Conservation (phyloP, 2,888 invertebrate genomes). For the Eilema sororculum region DNA sequence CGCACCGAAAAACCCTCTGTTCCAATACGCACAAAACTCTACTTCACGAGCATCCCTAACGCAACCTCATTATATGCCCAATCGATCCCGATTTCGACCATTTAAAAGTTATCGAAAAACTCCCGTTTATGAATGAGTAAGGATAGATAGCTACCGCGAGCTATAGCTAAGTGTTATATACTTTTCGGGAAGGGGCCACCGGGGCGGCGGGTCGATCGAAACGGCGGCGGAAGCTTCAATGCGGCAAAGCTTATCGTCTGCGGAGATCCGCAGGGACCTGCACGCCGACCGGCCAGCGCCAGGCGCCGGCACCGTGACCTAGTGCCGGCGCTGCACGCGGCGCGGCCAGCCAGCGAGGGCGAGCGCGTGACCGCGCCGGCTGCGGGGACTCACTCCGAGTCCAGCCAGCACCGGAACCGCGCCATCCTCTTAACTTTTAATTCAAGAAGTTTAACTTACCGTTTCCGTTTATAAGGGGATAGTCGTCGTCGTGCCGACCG, state of each 20-base stretch:
- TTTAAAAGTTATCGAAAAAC: conserved; percentile 23
- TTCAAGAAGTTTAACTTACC: conserved; percentile 78
- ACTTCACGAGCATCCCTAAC: conserved; percentile 25
- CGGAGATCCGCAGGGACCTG: conserved; percentile 53
- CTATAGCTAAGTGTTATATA: conserved; percentile 54
- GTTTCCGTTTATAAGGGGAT: conserved; percentile 92
- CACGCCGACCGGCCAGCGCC: conserved; percentile 32
- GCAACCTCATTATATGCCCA: conserved; percentile 31
- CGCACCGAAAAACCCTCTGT: conserved; percentile 63
- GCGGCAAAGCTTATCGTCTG: conserved; percentile 73
- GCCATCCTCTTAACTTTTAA: conserved; percentile 20
- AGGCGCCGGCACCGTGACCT: conserved; percentile 53
- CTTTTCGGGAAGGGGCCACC: conserved; percentile 63
- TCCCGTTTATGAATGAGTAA: conserved; percentile 27
- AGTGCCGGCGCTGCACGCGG: conserved; percentile 45
- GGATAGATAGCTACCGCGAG: conserved; percentile 39
- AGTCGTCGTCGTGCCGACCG: conserved; percentile 93
- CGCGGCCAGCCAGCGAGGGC: conserved; percentile 42
- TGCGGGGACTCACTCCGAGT: background rate
- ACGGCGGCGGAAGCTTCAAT: conserved; percentile 73
- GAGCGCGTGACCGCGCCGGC: conserved; percentile 17
- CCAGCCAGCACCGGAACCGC: conserved; percentile 1
- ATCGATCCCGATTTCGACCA: conserved; percentile 32
- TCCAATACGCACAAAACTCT: conserved; percentile 45
- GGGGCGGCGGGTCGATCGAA: conserved; percentile 75